Base-by-base conservation (phyloP, 2,888 invertebrate genomes). In the Caenorhabditis becei region DNA sequence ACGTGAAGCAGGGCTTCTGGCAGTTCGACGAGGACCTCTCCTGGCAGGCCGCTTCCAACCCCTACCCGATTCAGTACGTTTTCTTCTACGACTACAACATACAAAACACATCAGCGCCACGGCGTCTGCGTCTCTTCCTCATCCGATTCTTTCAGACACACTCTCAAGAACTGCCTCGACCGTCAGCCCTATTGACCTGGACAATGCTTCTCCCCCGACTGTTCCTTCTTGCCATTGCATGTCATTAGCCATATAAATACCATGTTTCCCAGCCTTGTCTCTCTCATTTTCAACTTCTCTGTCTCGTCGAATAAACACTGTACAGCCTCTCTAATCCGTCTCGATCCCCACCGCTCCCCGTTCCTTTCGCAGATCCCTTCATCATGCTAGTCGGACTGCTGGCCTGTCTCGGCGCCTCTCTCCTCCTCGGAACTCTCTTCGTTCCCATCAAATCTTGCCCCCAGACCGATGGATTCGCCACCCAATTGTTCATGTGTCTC, bases 1-100 rank as follows among this genome's bases (percentile, higher is more conserved):
- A 82, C 20, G 85, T 85, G 58, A 86, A 80, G 28, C 87, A 86
- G 37, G 91, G 91, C 16, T 89, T 78, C 78, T 91, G 91, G 91
- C 90, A 90, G 77, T 91, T 91, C 72, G 90, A 90, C n/a, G 89
- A 91, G 51, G 58, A 84, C n/a, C 79, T 83, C 35, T 84, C 88
- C 8, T 91, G 91, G 91, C 91, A 91, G 72, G 84, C 88, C n/a
- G 91, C 88, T 35, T 87, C 89, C 41, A 91, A 89, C 63, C 89
- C 91, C 23, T 91, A 91, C 71, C 88, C 90, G 18, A 88, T 91
- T 80, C 91, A 91, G 90, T 91, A 41, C 67, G 88, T 82, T 49
- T 44, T 23, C 7, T 62, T 54, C 47, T 20, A 59, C 53, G 23
- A 70, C 69, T 75, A 70, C 74, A 56, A 56, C 54, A 58, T 59